Conservation (phyloP, 2,888 invertebrate species). For the Nomada ruficornis region DNA sequence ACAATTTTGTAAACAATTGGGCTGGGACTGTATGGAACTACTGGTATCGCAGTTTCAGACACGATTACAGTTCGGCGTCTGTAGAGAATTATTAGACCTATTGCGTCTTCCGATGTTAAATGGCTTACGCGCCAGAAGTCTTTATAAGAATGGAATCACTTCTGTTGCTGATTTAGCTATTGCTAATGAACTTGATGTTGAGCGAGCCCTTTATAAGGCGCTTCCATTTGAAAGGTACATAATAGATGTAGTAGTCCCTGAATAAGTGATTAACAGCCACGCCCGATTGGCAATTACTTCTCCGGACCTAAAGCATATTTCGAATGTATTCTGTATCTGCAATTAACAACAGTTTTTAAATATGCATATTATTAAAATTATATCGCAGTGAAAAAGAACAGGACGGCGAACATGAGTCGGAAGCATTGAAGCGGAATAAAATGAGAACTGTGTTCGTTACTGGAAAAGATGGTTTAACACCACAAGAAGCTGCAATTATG, state of each 20-base stretch:
- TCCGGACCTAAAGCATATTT: no score
- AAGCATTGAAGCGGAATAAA: slow-evolving; percentile 88
- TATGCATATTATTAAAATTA: background rate
- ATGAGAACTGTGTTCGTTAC: slow-evolving; percentile 91
- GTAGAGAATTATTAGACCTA: slow-evolving; percentile 95
- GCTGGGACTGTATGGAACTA: slow-evolving; percentile 96
- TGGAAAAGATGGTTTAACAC: slow-evolving; percentile 92
- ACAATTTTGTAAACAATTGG: slow-evolving; percentile 96
- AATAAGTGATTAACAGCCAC: no score
- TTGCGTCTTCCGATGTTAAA: slow-evolving; percentile 93
- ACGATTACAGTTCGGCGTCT: slow-evolving; percentile 96
- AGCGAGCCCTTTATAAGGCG: slow-evolving; percentile 91
- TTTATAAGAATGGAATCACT: slow-evolving; percentile 93
- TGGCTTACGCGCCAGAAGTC: slow-evolving; percentile 92
- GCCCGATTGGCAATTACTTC: no score
- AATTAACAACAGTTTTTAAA: background rate
- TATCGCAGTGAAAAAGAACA: slow-evolving; percentile 88
- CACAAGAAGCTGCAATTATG: slow-evolving; percentile 91
- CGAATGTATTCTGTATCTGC: background rate
- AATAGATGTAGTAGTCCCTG: slow-evolving; percentile 1
- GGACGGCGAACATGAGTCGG: slow-evolving; percentile 89
- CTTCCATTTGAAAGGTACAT: slow-evolving; percentile 92
- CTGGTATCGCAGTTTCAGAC: slow-evolving; percentile 97
- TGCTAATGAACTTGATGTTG: slow-evolving; percentile 89
- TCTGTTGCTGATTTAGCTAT: slow-evolving; percentile 92